Evolutionary conservation across 1,140 invertebrate genomes (phyloP).

Genomic region (Planococcus citri): DNA sequence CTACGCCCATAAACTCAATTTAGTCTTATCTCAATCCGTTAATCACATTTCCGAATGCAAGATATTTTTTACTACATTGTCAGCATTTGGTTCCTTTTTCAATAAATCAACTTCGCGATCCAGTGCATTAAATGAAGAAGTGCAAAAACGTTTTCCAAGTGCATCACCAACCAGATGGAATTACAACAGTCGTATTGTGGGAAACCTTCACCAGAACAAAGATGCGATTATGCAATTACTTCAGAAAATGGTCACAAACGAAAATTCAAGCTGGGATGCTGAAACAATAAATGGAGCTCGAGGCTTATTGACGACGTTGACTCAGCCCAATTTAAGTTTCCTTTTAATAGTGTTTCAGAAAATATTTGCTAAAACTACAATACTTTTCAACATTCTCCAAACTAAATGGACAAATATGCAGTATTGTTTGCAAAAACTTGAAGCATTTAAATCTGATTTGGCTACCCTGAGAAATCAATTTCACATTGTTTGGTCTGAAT

Average conservation of each 20-base stretch:
- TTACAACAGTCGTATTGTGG: slow-evolving; percentile 20
- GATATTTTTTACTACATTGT: slow-evolving; percentile 23
- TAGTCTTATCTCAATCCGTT: slow-evolving; percentile 27
- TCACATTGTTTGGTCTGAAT: slow-evolving; percentile 21
- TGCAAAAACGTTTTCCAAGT: slow-evolving; percentile 22
- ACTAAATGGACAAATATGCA: slow-evolving; percentile 22
- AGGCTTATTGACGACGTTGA: slow-evolving; percentile 13
- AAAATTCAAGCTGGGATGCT: slow-evolving; percentile 6
- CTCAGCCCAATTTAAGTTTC: slow-evolving; percentile 22
- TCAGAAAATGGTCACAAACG: slow-evolving; percentile 13
- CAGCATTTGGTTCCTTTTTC: slow-evolving; percentile 24
- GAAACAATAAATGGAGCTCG: slow-evolving; percentile 22
- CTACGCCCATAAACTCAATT: slow-evolving; percentile 25
- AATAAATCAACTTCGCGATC: slow-evolving; percentile 25
- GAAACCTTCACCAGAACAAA: slow-evolving; percentile 17
- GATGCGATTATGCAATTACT: slow-evolving; percentile 4
- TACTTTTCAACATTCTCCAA: slow-evolving; percentile 23
- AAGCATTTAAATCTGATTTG: slow-evolving; percentile 21
- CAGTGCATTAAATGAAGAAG: slow-evolving; percentile 2
- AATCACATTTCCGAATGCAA: slow-evolving; percentile 25
- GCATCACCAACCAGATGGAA: slow-evolving; percentile 19
- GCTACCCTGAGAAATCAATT: slow-evolving; percentile 13
- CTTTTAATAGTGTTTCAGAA: slow-evolving; percentile 21
- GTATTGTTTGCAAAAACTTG: slow-evolving; percentile 20
- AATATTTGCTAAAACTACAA: slow-evolving; percentile 21